Conservation (phyloP, 2,888 invertebrate species). For the Smittia sp. region DNA sequence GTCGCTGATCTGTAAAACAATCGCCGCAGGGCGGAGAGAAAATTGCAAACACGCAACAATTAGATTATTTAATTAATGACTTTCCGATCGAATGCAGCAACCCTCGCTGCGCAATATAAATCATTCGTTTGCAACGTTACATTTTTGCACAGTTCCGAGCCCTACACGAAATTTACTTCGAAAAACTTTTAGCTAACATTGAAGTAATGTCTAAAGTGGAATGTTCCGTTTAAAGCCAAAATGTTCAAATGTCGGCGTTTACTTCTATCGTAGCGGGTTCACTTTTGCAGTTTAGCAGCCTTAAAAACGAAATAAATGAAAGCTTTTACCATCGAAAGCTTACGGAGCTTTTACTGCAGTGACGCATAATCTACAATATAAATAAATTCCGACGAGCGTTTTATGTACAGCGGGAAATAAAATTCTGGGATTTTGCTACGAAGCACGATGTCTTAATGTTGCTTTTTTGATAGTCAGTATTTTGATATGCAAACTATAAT, state of each 20-base stretch:
- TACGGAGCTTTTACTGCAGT: too few species aligned
- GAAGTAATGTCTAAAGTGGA: background rate
- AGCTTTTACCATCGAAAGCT: too few species aligned
- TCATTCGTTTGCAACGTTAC: background rate
- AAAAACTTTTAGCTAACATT: background rate
- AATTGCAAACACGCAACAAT: background rate
- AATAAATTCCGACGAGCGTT: too few species aligned
- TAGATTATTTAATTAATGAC: background rate
- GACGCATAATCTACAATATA: too few species aligned
- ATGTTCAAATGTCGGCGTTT: too few species aligned
- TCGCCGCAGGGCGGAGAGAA: background rate
- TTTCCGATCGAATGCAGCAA: background rate
- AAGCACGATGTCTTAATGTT: too few species aligned
- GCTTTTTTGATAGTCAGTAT: too few species aligned
- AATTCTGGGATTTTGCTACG: too few species aligned
- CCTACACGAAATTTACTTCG: background rate
- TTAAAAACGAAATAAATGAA: too few species aligned
- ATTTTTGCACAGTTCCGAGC: slow-evolving; percentile 3
- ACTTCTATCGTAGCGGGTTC: too few species aligned
- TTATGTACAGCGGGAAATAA: too few species aligned
- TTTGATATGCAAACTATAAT: background rate
- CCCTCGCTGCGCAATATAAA: background rate
- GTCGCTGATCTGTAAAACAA: slow-evolving; percentile 78
- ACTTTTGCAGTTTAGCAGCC: too few species aligned
- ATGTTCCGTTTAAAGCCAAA: background rate